A percentile compares a stretch with the other conserved stretches of the same genome.
Evolutionary conservation across 53 echinoderm and acorn worm genomes (phyloP).

Genomic region (Pentamera pediparva): DNA sequence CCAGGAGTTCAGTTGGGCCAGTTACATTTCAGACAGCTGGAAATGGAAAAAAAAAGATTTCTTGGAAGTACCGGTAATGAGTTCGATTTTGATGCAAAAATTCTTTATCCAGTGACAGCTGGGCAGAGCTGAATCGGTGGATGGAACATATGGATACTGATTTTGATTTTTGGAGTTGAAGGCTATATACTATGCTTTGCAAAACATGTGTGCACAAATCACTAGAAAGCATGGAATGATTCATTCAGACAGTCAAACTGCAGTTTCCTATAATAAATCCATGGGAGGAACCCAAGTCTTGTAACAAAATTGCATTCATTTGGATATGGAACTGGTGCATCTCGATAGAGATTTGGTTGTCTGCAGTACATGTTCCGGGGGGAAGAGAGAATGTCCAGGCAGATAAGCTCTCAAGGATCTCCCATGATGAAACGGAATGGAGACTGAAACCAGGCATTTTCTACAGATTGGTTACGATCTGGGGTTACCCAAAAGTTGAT

Average conservation of each 20-base stretch:
- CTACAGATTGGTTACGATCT: not conserved
- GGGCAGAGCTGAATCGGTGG: slow-evolving; percentile 43
- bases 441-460: slow-evolving; percentile 10
- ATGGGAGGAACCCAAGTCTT: slow-evolving; percentile 34
- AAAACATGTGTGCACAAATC: slow-evolving; percentile 21
- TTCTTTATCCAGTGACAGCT: slow-evolving; percentile 27
- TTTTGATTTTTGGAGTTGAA: slow-evolving; percentile 39
- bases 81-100: slow-evolving; percentile 38
- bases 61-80: not conserved
- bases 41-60: not conserved
- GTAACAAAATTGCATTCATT: slow-evolving; percentile 21
- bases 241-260: too few species aligned
- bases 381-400: slow-evolving; percentile 30
- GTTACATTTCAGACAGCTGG: not conserved
- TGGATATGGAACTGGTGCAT: slow-evolving; percentile 49
- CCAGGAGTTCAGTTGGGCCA: not conserved
- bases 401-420: slow-evolving; percentile 34
- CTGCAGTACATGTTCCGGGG: too few species aligned
- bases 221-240: slow-evolving; percentile 25
- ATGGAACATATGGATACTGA: slow-evolving; percentile 7
- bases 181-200: slow-evolving; percentile 25
- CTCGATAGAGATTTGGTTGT: slow-evolving; percentile 28
- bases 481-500: slow-evolving; percentile 40
- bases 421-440: slow-evolving; percentile 30
- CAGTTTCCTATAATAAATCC: slow-evolving; percentile 26